phyloP scores from a whole-genome alignment of 2,113 vertebrate genomes.

The Planiliza haematocheilus region DNA sequence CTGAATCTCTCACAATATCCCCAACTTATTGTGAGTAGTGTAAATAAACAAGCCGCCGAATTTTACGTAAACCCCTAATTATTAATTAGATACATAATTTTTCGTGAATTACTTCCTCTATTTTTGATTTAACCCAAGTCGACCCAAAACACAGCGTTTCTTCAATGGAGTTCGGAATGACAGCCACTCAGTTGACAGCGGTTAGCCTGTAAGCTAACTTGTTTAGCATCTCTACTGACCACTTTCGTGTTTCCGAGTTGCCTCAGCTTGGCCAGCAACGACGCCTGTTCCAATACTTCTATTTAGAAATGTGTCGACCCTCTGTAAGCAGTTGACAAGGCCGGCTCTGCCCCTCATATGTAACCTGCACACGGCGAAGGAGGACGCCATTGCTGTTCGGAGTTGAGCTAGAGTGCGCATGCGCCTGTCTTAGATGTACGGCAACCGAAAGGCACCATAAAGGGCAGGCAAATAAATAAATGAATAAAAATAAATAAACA shows the following conservation, averaged over 20 bases:
- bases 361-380: constrained; percentile 70
- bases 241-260: constrained; percentile 14
- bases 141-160: not conserved
- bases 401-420: constrained; percentile 44
- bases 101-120: accelerated
- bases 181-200: not conserved
- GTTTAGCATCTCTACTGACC: constrained; percentile 53
- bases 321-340: constrained; percentile 38
- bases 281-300: constrained; percentile 47
- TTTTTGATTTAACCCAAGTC: accelerated
- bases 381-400: constrained; percentile 78
- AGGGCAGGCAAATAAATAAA: not conserved
- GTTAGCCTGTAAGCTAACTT: not conserved
- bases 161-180: not conserved
- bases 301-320: constrained; percentile 30
- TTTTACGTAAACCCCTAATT: not conserved
- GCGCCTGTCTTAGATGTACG: constrained; percentile 60
- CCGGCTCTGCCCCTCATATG: constrained; percentile 51
- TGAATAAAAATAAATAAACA: too few relatives aligned
- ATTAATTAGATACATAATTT: too few relatives aligned
- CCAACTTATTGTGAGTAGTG: too few relatives aligned
- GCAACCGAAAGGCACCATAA: constrained; percentile 31
- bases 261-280: constrained; percentile 20
- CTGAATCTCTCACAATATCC: too few relatives aligned
- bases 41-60: too few relatives aligned